Conservation (phyloP, 2,888 invertebrate species). For the Luperina nickerlii region DNA sequence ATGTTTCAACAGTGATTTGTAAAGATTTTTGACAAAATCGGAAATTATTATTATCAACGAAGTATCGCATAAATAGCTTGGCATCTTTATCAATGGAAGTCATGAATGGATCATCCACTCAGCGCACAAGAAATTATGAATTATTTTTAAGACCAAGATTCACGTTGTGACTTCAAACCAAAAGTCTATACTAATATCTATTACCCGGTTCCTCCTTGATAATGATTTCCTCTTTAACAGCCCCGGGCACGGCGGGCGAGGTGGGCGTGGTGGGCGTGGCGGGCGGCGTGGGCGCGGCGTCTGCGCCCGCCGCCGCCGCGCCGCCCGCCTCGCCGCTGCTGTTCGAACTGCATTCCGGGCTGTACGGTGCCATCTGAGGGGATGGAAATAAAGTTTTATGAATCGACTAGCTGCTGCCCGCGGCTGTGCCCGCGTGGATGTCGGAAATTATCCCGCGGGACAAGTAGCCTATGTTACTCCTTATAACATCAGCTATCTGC, state of each 20-base stretch:
- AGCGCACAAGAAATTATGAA: not conserved
- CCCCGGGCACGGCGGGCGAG: constrained; percentile 70
- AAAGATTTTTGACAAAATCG: not conserved
- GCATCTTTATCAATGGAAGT: not conserved
- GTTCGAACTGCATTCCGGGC: constrained; percentile 90
- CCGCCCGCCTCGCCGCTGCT: constrained; percentile 86
- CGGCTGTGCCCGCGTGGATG: no score
- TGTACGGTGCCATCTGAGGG: constrained; percentile 89
- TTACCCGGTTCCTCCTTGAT: constrained; percentile 76
- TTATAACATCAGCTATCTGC: no score
- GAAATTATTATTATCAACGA: not conserved
- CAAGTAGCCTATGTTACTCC: no score
- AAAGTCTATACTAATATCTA: not conserved
- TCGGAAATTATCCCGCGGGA: no score
- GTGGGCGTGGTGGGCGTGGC: constrained; percentile 84
- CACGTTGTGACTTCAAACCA: not conserved
- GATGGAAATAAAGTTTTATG: not conserved
- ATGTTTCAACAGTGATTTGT: not conserved
- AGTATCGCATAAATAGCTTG: no score
- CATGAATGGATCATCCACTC: not conserved
- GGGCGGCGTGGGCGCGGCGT: constrained; percentile 73
- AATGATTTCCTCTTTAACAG: constrained; percentile 76
- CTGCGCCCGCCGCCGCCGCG: constrained; percentile 70
- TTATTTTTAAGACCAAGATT: not conserved
- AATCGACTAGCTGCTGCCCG: not conserved